Conservation (phyloP, 2,888 invertebrate species). For the Scaptomyza flava region DNA sequence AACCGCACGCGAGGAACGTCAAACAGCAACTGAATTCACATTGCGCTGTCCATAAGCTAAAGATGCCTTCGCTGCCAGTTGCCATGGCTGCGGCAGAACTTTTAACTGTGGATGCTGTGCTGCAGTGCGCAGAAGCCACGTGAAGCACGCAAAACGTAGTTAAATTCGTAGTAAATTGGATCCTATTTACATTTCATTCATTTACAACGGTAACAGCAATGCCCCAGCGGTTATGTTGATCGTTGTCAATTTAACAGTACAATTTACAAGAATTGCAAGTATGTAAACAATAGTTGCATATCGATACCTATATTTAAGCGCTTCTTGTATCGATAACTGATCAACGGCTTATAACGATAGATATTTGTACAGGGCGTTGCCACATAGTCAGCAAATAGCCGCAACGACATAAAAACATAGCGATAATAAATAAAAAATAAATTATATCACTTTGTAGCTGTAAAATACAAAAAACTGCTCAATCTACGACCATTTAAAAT, state of each 20-base stretch:
- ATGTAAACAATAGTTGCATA: background rate
- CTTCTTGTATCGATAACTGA: background rate
- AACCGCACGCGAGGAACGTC: slow-evolving; percentile 82
- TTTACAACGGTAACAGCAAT: slow-evolving; percentile 13
- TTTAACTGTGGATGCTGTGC: slow-evolving; percentile 58
- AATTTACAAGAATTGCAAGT: background rate
- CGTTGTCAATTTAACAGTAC: background rate
- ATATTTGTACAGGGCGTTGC: background rate
- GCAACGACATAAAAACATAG: background rate
- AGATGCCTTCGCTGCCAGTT: slow-evolving; percentile 52
- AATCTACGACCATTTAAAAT: background rate
- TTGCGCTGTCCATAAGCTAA: slow-evolving; percentile 65
- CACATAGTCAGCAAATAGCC: background rate
- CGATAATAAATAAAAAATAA: background rate
- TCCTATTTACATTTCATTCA: slow-evolving; percentile 58
- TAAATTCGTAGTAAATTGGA: slow-evolving; percentile 70
- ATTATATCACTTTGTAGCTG: background rate
- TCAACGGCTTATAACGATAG: background rate
- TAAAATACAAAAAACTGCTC: background rate
- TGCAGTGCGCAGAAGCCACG: slow-evolving; percentile 60
- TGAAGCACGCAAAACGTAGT: slow-evolving; percentile 48
- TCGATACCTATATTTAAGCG: background rate
- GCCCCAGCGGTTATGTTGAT: slow-evolving; percentile 27
- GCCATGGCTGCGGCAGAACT: slow-evolving; percentile 27
- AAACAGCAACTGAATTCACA: slow-evolving; percentile 81